phyloP scores from a whole-genome alignment of 2,888 invertebrate species.

The Rugalucina vietnamica region DNA sequence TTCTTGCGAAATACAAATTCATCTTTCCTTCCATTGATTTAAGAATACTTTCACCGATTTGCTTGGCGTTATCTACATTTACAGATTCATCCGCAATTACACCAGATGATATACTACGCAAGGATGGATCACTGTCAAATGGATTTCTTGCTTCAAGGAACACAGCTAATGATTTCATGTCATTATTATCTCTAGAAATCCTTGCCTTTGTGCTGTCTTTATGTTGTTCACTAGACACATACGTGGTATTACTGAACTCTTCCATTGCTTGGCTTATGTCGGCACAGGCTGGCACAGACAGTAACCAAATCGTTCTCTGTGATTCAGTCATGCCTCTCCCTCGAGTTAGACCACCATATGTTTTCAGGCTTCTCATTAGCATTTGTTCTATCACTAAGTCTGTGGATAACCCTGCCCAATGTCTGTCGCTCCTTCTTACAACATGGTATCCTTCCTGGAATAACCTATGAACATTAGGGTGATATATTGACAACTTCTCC shows the following conservation, averaged over 20 bases:
- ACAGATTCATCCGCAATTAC: neutral
- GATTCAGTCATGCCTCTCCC: neutral
- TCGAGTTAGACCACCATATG: slow-evolving; percentile 2
- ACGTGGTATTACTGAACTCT: neutral
- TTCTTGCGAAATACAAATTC: neutral
- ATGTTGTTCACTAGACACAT: slow-evolving; percentile 43
- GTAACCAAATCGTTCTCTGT: neutral
- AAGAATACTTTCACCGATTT: neutral
- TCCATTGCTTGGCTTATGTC: neutral
- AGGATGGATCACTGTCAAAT: neutral
- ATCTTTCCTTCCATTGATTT: neutral
- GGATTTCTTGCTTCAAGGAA: neutral
- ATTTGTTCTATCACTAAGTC: neutral
- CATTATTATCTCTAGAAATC: neutral
- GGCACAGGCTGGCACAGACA: neutral
- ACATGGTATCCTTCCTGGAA: slow-evolving; percentile 58
- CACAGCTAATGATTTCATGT: neutral
- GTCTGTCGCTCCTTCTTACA: slow-evolving; percentile 49
- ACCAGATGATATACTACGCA: neutral
- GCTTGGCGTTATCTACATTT: neutral
- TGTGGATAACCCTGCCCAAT: slow-evolving; percentile 35
- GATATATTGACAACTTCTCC: slow-evolving; percentile 14
- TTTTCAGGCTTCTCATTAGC: neutral
- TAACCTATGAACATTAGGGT: slow-evolving; percentile 19
- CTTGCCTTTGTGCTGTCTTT: slow-evolving; percentile 41